phyloP scores from a whole-genome alignment of 2,888 invertebrate genomes.

The Spodoptera picta region DNA sequence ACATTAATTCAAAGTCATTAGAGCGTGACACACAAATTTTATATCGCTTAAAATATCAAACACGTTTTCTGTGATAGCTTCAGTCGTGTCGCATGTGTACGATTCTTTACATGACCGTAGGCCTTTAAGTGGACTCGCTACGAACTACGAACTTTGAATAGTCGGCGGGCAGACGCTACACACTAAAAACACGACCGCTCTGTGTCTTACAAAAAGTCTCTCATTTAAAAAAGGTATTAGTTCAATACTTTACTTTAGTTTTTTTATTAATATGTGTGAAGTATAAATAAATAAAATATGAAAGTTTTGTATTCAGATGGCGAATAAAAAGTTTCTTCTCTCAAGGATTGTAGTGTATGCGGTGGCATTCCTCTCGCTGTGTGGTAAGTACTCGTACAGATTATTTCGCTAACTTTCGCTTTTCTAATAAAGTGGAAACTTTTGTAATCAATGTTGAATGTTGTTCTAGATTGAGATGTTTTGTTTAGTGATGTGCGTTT shows the following conservation, averaged over 20 bases:
- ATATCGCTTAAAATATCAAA: slow-evolving; percentile 19
- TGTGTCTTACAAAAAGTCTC: slow-evolving; percentile 6
- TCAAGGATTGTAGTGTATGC: slow-evolving; percentile 64
- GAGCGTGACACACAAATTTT: slow-evolving; percentile 15
- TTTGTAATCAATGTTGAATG: slow-evolving; percentile 66
- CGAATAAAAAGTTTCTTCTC: slow-evolving; percentile 64
- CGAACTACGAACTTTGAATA: slow-evolving; percentile 54
- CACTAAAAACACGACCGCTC: slow-evolving; percentile 40
- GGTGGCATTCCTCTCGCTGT: slow-evolving; percentile 77
- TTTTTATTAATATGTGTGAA: not conserved
- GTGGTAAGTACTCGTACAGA: slow-evolving; percentile 77
- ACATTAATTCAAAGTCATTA: slow-evolving; percentile 28
- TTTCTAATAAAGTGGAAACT: slow-evolving; percentile 63
- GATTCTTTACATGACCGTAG: slow-evolving; percentile 54
- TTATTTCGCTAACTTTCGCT: slow-evolving; percentile 67
- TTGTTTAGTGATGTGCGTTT: slow-evolving; percentile 24
- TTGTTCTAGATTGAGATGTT: slow-evolving; percentile 52
- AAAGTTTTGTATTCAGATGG: slow-evolving; percentile 71
- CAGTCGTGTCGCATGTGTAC: slow-evolving; percentile 45
- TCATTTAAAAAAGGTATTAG: slow-evolving; percentile 21
- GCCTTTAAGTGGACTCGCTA: slow-evolving; percentile 42
- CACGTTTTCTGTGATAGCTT: slow-evolving; percentile 25
- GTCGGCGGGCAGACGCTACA: slow-evolving; percentile 62
- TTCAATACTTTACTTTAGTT: not conserved
- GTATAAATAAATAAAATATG: slow-evolving; percentile 15